Conservation (phyloP, 2,113 vertebrate genomes). For the Narcine bancroftii region DNA sequence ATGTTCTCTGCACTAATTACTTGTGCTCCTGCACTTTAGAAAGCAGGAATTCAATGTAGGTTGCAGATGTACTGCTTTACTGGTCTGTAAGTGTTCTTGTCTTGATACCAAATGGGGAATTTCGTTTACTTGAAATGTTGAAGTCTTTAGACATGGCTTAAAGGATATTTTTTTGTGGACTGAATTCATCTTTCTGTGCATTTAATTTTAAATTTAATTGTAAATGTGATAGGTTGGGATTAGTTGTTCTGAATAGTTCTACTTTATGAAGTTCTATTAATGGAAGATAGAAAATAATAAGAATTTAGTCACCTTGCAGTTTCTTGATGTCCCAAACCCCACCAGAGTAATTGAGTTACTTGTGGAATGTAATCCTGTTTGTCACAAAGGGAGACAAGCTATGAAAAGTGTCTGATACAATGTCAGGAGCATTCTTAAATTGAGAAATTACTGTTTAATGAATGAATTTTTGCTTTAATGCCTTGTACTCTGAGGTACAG, state of each 20-base stretch:
- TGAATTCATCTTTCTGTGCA: slow-evolving; percentile 64
- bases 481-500: no score
- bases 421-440: not conserved
- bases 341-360: not conserved
- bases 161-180: slow-evolving; percentile 57
- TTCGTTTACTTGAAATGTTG: slow-evolving; percentile 65
- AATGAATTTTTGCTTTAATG: no score
- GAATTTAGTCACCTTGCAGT: not conserved
- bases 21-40: not conserved
- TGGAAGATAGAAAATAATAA: not conserved
- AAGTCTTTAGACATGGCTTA: slow-evolving; percentile 67
- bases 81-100: not conserved
- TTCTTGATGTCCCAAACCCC: not conserved
- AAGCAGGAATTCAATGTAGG: not conserved
- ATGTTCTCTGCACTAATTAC: not conserved
- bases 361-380: not conserved
- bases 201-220: slow-evolving; percentile 47
- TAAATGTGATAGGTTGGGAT: slow-evolving; percentile 35
- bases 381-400: not conserved
- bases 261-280: not conserved
- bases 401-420: not conserved
- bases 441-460: no score
- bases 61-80: not conserved
- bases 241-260: no score
- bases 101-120: not conserved